These are phyloP conservation scores for Biston betularia DNA, from an alignment of 2,888 invertebrate genomes.

Conservation along the genomic window DNA sequence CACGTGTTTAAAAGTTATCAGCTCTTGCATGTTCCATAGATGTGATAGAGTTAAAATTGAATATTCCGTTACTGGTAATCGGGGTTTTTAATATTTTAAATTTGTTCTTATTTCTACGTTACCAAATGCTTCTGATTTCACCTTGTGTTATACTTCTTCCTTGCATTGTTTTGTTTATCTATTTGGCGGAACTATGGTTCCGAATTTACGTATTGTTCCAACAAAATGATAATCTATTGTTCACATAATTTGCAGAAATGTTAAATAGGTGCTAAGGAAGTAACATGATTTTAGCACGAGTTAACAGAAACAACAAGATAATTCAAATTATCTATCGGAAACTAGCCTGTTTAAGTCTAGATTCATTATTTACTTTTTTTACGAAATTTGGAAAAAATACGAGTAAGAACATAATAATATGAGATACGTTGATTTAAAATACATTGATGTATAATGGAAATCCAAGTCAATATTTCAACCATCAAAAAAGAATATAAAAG, in stretches of 20 bases:
- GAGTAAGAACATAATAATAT: too few relatives aligned
- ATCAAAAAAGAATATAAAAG: too few relatives aligned
- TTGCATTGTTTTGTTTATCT: conserved; percentile 39
- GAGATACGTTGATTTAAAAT: too few relatives aligned
- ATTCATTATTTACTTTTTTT: too few relatives aligned
- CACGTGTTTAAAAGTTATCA: too few relatives aligned
- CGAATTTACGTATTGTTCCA: conserved; percentile 33
- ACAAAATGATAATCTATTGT: conserved; percentile 13
- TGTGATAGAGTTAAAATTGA: too few relatives aligned
- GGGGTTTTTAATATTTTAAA: too few relatives aligned
- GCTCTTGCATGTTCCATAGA: too few relatives aligned
- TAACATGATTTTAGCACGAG: conserved; percentile 23
- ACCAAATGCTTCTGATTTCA: conserved; percentile 21
- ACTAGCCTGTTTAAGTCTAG: neutral
- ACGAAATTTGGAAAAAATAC: too few relatives aligned
- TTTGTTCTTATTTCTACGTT: neutral
- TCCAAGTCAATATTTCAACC: too few relatives aligned
- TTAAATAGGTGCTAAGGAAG: conserved; percentile 4
- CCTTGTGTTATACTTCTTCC: conserved; percentile 33
- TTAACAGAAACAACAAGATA: neutral
- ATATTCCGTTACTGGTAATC: too few relatives aligned
- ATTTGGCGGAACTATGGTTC: conserved; percentile 19
- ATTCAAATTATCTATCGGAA: neutral
- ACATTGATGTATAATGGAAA: too few relatives aligned
- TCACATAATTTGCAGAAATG: conserved; percentile 9